Evolutionary conservation across 2,888 invertebrate genomes (phyloP).

Genomic region (Acrocyrtus sp.): DNA sequence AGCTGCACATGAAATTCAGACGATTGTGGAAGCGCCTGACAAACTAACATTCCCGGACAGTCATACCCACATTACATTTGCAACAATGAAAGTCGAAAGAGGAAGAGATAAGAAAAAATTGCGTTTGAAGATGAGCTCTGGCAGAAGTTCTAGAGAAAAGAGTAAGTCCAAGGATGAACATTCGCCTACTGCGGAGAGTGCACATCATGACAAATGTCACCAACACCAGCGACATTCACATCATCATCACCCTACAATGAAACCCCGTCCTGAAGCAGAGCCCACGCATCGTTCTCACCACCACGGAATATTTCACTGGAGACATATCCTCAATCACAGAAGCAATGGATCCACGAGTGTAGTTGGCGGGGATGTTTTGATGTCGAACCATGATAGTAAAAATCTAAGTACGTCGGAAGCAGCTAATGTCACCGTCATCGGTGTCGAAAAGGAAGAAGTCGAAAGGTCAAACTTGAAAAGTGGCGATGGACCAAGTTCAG

Average conservation of each 20-base stretch:
- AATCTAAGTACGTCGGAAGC: neutral
- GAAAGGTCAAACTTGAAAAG: too few species aligned
- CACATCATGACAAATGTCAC: neutral
- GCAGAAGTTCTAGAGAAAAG: neutral
- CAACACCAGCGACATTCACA: conserved; percentile 19
- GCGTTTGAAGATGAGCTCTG: neutral
- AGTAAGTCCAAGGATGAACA: too few species aligned
- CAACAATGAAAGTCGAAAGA: neutral
- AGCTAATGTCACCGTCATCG: neutral
- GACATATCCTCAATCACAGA: conserved; percentile 12
- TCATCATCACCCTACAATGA: conserved; percentile 9
- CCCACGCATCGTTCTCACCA: conserved; percentile 12
- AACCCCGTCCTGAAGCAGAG: conserved; percentile 10
- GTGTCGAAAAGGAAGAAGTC: neutral
- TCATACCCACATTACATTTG: conserved; percentile 24
- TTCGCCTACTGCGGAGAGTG: too few species aligned
- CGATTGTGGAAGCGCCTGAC: conserved; percentile 5
- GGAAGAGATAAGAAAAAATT: neutral
- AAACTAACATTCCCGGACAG: conserved; percentile 17
- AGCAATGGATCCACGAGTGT: conserved; percentile 39
- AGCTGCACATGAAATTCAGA: conserved; percentile 28
- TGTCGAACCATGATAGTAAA: neutral
- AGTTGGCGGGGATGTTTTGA: conserved; percentile 35
- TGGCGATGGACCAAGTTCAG: too few species aligned
- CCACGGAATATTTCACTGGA: conserved; percentile 35